Evolutionary conservation across 1,140 invertebrate genomes (phyloP).

Genomic region (Eulimnadia texana): DNA sequence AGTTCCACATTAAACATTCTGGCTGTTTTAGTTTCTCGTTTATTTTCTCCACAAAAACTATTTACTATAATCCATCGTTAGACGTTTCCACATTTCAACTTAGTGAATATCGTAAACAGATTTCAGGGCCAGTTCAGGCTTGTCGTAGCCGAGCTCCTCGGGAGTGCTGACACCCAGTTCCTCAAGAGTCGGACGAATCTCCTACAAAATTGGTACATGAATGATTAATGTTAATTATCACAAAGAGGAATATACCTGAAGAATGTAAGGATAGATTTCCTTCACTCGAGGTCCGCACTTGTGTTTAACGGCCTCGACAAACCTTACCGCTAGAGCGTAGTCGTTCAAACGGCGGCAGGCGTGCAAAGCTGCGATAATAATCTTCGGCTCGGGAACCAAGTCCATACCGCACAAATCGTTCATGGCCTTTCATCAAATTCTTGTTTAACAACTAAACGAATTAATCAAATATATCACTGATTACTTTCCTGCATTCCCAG

Average conservation of each 20-base stretch:
- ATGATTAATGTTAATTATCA: background rate
- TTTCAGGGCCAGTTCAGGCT: slow-evolving; percentile 79
- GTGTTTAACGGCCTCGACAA: slow-evolving; percentile 77
- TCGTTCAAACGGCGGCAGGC: slow-evolving; percentile 91
- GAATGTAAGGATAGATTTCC: slow-evolving; percentile 79
- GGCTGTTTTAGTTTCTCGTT: no score
- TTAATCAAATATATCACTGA: no score
- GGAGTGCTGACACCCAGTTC: slow-evolving; percentile 88
- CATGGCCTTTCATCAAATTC: slow-evolving; percentile 33
- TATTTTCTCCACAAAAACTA: no score
- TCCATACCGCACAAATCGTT: slow-evolving; percentile 63
- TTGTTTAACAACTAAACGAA: no score
- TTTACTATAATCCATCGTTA: no score
- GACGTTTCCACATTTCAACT: no score
- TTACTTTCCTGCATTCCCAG: slow-evolving; percentile 82
- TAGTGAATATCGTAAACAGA: slow-evolving; percentile 51
- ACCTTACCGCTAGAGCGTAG: slow-evolving; percentile 77
- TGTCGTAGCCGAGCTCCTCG: slow-evolving; percentile 92
- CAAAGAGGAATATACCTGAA: slow-evolving; percentile 32
- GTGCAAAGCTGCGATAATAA: slow-evolving; percentile 77
- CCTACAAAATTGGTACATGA: slow-evolving; percentile 40
- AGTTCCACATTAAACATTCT: no score
- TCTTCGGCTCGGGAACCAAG: slow-evolving; percentile 84
- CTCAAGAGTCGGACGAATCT: slow-evolving; percentile 78
- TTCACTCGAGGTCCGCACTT: slow-evolving; percentile 69